Conservation (phyloP, 2,888 invertebrate genomes). For the Metalampra italica region DNA sequence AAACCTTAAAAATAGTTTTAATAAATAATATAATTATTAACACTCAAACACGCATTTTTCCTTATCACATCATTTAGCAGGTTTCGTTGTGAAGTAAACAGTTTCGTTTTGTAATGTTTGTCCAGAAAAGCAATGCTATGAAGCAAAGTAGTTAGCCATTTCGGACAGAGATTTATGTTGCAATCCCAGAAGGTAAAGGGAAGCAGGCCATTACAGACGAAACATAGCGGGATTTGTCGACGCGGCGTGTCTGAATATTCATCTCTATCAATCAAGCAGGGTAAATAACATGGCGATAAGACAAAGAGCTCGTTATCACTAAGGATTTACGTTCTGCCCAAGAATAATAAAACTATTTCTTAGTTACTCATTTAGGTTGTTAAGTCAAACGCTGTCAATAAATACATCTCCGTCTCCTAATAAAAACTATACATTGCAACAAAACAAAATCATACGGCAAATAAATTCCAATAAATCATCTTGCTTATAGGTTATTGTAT, state of each 20-base stretch:
- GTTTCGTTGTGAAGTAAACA: too few species aligned
- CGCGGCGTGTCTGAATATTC: constrained; percentile 50
- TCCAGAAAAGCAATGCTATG: constrained; percentile 22
- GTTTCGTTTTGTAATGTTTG: neutral
- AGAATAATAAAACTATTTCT: constrained; percentile 36
- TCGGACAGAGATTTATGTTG: constrained; percentile 52
- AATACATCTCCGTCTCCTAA: too few species aligned
- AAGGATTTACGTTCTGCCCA: constrained; percentile 38
- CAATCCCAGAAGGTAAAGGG: constrained; percentile 50
- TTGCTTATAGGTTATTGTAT: too few species aligned
- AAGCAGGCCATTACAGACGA: constrained; percentile 41
- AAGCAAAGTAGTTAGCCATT: constrained; percentile 45
- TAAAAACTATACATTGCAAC: too few species aligned
- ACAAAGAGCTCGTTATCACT: constrained; percentile 44
- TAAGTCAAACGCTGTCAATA: too few species aligned
- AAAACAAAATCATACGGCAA: too few species aligned
- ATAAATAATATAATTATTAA: too few species aligned
- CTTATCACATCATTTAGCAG: too few species aligned
- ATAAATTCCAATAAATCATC: too few species aligned
- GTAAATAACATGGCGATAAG: constrained; percentile 52
- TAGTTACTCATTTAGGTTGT: neutral
- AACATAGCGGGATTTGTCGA: constrained; percentile 46
- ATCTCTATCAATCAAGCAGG: constrained; percentile 62
- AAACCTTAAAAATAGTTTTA: too few species aligned
- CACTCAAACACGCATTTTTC: too few species aligned